Conservation (phyloP, 2,113 vertebrate genomes). For the Colaptes auratus region DNA sequence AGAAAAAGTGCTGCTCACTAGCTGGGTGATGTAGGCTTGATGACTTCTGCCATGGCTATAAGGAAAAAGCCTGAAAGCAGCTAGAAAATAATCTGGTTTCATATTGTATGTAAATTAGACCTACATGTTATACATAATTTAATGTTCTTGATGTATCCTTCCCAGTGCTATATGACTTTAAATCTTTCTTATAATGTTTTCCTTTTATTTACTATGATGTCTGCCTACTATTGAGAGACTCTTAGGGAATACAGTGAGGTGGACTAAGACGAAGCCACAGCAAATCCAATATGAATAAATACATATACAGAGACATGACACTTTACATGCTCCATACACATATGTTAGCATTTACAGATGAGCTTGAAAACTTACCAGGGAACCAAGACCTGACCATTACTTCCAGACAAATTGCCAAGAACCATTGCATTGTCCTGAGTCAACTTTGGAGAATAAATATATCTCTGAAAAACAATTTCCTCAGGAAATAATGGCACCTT, state of each 20-base stretch:
- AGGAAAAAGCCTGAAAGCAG: not conserved
- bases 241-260: not conserved
- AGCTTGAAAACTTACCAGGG: not conserved
- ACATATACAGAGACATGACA: rapidly evolving
- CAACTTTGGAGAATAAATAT: not conserved
- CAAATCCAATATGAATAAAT: not conserved
- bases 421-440: rapidly evolving
- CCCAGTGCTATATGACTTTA: not conserved
- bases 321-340: rapidly evolving
- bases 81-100: not conserved
- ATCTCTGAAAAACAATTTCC: not conserved
- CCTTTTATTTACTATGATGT: not conserved
- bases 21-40: not conserved
- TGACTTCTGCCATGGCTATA: not conserved
- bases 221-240: not conserved
- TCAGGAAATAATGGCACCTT: not conserved
- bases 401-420: not conserved
- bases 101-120: not conserved
- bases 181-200: not conserved
- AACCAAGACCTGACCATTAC: not conserved
- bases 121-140: not conserved
- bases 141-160: not conserved
- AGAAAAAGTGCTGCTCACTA: not conserved
- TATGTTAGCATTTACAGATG: rapidly evolving
- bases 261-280: not conserved